Conservation (phyloP, 2,113 vertebrate genomes). For the Gymnocephalus cernua region DNA sequence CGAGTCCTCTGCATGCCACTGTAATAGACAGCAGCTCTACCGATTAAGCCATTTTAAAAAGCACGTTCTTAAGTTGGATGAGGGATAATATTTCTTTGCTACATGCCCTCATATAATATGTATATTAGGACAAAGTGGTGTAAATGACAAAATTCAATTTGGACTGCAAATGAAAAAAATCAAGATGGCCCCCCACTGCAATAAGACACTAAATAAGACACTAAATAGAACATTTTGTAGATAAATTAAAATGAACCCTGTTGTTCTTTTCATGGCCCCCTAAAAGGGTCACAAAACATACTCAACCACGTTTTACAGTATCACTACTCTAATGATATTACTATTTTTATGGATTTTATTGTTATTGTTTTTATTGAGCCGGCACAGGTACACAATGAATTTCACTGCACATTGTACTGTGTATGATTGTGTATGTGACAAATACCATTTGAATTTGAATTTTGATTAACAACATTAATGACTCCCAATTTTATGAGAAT, state of each 20-base stretch:
- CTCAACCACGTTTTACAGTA: background rate
- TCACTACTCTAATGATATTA: background rate
- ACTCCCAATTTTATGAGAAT: background rate
- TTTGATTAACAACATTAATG: background rate
- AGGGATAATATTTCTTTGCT: conserved; percentile 28
- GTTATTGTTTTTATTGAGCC: too few relatives aligned
- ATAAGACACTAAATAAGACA: background rate
- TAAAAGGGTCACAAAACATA: background rate
- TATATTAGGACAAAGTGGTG: conserved; percentile 10
- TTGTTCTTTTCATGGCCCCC: background rate
- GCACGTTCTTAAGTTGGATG: conserved; percentile 30
- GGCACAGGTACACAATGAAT: too few relatives aligned
- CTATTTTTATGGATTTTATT: too few relatives aligned
- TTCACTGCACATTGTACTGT: too few relatives aligned
- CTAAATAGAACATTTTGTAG: background rate
- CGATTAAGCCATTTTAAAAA: conserved; percentile 41
- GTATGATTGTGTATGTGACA: too few relatives aligned
- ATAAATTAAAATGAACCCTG: background rate
- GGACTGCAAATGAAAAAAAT: conserved; percentile 6
- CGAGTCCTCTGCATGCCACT: conserved; percentile 26
- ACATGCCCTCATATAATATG: background rate
- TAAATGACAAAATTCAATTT: conserved; percentile 26
- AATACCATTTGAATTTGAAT: too few relatives aligned
- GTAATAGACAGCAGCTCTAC: conserved; percentile 47
- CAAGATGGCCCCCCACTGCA: background rate